phyloP scores from a whole-genome alignment of 2,888 invertebrate genomes.

The Thereva nobilitata region DNA sequence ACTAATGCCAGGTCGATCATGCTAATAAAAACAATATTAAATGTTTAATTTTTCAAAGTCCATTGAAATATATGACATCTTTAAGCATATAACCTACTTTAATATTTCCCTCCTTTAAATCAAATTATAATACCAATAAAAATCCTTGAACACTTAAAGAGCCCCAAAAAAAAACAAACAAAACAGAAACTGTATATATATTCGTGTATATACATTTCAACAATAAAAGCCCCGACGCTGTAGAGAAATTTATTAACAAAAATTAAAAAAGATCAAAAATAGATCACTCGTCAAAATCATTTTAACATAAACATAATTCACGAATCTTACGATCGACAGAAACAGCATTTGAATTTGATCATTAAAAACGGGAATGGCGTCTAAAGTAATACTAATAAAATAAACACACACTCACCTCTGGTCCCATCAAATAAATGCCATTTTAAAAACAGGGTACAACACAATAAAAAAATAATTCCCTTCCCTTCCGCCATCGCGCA shows the following conservation, averaged over 20 bases:
- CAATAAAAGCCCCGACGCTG: too few species aligned
- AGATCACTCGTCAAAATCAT: slow-evolving; percentile 7
- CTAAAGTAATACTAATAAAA: slow-evolving; percentile 1
- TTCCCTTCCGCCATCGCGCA: too few species aligned
- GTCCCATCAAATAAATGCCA: slow-evolving; percentile 6
- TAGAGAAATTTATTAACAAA: slow-evolving; percentile 8
- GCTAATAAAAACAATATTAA: too few species aligned
- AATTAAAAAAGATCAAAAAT: slow-evolving; percentile 6
- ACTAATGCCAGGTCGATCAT: too few species aligned
- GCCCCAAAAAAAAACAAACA: neutral
- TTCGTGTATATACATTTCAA: neutral
- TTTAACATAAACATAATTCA: slow-evolving; percentile 11
- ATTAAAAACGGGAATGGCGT: neutral
- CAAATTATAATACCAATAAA: neutral
- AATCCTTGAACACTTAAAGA: neutral
- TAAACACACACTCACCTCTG: slow-evolving; percentile 5
- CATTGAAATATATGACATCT: too few species aligned
- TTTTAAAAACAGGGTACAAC: too few species aligned
- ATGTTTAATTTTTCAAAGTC: too few species aligned
- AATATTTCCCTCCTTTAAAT: too few species aligned
- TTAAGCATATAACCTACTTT: too few species aligned
- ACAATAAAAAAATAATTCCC: too few species aligned
- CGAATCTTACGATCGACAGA: slow-evolving; percentile 29
- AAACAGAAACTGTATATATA: neutral
- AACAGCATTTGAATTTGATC: slow-evolving; percentile 7